Conservation (phyloP, 2,113 vertebrate genomes). For the Corythornis madagascariensis region DNA sequence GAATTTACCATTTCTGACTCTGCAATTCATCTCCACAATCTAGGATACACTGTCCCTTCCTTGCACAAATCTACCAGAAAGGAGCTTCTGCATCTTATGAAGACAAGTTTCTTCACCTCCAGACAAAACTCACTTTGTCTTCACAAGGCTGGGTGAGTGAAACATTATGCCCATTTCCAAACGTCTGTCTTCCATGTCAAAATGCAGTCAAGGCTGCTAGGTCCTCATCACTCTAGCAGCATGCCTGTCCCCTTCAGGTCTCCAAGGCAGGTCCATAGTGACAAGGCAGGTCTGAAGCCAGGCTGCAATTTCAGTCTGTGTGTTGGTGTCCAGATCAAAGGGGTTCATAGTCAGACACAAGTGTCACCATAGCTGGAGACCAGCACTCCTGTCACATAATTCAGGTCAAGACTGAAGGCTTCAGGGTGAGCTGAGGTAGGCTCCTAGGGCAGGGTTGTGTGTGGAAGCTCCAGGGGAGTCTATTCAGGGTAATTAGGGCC, state of each 20-base stretch:
- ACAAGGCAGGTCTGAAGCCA: background rate
- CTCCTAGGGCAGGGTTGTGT: background rate
- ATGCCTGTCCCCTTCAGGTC: background rate
- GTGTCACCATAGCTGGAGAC: rapidly evolving
- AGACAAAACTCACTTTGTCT: background rate
- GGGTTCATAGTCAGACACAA: background rate
- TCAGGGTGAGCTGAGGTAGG: background rate
- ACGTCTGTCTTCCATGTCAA: background rate
- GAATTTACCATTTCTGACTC: background rate
- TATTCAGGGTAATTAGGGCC: background rate
- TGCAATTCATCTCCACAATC: background rate
- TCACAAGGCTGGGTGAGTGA: background rate
- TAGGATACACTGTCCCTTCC: background rate
- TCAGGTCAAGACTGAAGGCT: background rate
- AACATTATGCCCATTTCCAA: background rate
- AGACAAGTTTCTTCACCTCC: background rate
- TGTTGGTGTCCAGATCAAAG: background rate
- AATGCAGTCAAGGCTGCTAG: background rate
- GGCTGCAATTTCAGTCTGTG: rapidly evolving
- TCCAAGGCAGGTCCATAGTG: background rate
- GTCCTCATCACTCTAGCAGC: background rate
- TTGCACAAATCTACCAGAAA: background rate
- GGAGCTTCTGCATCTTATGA: background rate
- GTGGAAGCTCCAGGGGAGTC: background rate
- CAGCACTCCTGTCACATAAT: rapidly evolving